Evolutionary conservation across 2,888 invertebrate genomes (phyloP).

Genomic region (Drosophila pseudotalamancana): DNA sequence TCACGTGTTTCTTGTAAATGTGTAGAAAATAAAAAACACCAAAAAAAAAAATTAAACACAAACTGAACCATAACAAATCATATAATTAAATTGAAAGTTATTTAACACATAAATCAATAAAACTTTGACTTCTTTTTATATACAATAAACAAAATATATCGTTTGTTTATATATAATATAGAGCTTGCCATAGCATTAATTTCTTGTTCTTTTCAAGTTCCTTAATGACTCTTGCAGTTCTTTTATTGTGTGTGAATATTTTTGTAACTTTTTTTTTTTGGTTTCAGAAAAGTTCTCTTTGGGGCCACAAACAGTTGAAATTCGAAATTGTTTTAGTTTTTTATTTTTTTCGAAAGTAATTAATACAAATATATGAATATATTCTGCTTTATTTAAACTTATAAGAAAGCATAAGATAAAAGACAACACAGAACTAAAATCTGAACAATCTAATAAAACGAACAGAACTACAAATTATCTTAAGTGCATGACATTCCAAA

Average conservation of each 20-base stretch:
- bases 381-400: constrained; percentile 54
- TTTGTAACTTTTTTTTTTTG: constrained; percentile 45
- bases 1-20: constrained; percentile 71
- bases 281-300: constrained; percentile 90
- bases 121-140: constrained; percentile 46
- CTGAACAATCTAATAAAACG: constrained; percentile 34
- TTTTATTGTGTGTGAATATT: constrained; percentile 13
- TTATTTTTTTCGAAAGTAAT: constrained; percentile 47
- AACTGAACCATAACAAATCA: constrained; percentile 7
- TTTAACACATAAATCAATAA: constrained; percentile 25
- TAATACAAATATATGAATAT: constrained; percentile 45
- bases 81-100: constrained; percentile 24
- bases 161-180: constrained; percentile 40
- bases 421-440: constrained; percentile 24
- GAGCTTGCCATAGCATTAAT: constrained; percentile 53
- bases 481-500: constrained; percentile 73
- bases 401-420: constrained; percentile 18
- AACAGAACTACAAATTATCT: constrained; percentile 49
- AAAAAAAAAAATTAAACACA: not conserved
- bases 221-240: constrained; percentile 32
- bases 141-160: constrained; percentile 58
- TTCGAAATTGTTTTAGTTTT: constrained; percentile 57
- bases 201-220: constrained; percentile 25
- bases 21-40: constrained; percentile 43
- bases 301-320: constrained; percentile 86